These are phyloP conservation scores for Macropis europaea DNA, from an alignment of 2,888 invertebrate genomes.

Conservation along the genomic window DNA sequence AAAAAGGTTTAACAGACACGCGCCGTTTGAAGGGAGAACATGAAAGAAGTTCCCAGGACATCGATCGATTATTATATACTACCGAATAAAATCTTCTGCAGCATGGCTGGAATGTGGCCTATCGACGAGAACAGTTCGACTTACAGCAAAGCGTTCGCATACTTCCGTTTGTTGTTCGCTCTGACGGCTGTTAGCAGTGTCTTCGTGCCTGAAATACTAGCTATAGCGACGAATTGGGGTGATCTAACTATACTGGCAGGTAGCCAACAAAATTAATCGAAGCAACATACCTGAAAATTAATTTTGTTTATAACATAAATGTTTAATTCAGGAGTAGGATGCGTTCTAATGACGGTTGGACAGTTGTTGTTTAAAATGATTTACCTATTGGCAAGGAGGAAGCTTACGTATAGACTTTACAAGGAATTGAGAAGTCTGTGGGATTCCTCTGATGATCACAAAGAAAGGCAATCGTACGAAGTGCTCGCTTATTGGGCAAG, in stretches of 20 bases:
- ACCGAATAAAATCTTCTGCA: constrained; percentile 50
- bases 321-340: constrained; percentile 41
- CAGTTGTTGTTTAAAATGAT: constrained; percentile 53
- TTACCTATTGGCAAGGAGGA: constrained; percentile 40
- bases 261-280: constrained; percentile 5
- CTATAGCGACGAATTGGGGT: constrained; percentile 40
- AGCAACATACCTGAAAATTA: too few species aligned
- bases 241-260: constrained; percentile 49
- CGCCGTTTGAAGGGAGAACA: neutral
- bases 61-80: constrained; percentile 51
- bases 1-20: too few species aligned
- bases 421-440: constrained; percentile 37
- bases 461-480: constrained; percentile 31
- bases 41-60: neutral
- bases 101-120: constrained; percentile 49
- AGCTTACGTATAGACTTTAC: constrained; percentile 32
- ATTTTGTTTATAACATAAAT: neutral
- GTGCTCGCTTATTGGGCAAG: constrained; percentile 41
- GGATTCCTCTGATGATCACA: constrained; percentile 23
- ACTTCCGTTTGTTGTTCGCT: constrained; percentile 42
- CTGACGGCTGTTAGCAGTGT: constrained; percentile 35
- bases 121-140: constrained; percentile 8
- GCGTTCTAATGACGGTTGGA: constrained; percentile 30
- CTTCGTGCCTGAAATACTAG: constrained; percentile 49
- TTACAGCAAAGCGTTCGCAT: constrained; percentile 25